phyloP scores from a whole-genome alignment of 2,113 vertebrate genomes.

The Hippopotamus amphibius region DNA sequence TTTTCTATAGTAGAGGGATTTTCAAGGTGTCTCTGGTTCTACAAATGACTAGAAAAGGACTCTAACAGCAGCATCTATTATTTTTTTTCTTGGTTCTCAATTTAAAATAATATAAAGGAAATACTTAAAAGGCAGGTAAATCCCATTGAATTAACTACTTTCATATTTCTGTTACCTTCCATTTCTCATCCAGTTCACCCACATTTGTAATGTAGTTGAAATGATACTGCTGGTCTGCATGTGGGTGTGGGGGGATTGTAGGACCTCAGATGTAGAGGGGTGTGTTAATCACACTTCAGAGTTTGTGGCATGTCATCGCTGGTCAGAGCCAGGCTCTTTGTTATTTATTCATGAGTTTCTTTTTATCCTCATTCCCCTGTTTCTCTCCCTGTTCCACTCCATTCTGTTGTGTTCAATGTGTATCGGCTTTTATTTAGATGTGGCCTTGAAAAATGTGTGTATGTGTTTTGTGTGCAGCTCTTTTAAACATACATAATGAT shows the following conservation, averaged over 20 bases:
- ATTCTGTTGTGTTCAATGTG: background rate
- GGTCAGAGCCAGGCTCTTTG: background rate
- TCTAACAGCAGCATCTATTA: background rate
- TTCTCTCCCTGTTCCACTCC: background rate
- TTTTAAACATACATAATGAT: background rate
- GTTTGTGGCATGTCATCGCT: background rate
- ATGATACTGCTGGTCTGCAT: rapidly evolving
- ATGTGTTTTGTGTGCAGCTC: background rate
- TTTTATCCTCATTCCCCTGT: background rate
- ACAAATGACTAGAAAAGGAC: background rate
- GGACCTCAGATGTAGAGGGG: background rate
- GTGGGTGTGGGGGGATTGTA: background rate
- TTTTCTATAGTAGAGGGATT: background rate
- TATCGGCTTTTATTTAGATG: background rate
- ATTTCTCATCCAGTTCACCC: background rate
- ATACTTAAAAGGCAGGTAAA: background rate
- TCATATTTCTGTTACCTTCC: background rate
- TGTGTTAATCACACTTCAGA: background rate
- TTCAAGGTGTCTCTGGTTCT: background rate
- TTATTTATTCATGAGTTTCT: background rate
- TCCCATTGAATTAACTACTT: background rate
- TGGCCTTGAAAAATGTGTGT: background rate
- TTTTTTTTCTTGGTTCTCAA: conserved; percentile 11
- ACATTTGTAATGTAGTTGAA: background rate
- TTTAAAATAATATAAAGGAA: conserved; percentile 13